Percentiles rank a stretch among this genome's conserved stretches.
Evolutionary conservation across 2,113 vertebrate species (phyloP).

Genomic region (Picathartes gymnocephalus): DNA sequence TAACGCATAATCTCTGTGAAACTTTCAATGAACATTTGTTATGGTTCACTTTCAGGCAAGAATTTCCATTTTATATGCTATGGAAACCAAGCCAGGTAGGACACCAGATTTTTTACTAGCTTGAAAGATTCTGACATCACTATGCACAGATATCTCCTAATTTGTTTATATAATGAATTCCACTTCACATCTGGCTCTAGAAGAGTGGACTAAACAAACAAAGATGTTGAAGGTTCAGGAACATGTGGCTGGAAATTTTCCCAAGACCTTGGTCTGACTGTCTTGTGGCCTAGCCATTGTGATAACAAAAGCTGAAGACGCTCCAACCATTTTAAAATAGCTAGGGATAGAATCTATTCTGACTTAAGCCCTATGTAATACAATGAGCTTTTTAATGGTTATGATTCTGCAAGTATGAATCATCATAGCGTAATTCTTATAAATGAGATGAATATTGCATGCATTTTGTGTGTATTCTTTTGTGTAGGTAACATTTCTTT

Average conservation of each 20-base stretch:
- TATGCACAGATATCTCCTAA: not conserved
- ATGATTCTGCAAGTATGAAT: not conserved
- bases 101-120: not conserved
- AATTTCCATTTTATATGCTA: not conserved
- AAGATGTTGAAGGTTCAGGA: not conserved
- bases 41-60: not conserved
- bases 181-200: not conserved
- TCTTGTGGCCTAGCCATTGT: not conserved
- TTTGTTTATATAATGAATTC: not conserved
- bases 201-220: not conserved
- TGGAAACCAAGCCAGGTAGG: not conserved
- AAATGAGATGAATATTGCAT: not conserved
- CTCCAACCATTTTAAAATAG: not conserved
- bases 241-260: not conserved
- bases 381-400: not conserved
- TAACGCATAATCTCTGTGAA: not conserved
- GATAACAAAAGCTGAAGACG: not conserved
- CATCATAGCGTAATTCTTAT: not conserved
- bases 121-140: not conserved
- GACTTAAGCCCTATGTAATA: not conserved
- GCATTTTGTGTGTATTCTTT: not conserved
- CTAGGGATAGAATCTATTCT: not conserved
- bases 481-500: no score
- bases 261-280: not conserved
- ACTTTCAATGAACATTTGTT: not conserved